Evolutionary conservation across 92 coral and sea anemone genomes (phyloP).

Genomic region (Anthopleura xanthogrammica): DNA sequence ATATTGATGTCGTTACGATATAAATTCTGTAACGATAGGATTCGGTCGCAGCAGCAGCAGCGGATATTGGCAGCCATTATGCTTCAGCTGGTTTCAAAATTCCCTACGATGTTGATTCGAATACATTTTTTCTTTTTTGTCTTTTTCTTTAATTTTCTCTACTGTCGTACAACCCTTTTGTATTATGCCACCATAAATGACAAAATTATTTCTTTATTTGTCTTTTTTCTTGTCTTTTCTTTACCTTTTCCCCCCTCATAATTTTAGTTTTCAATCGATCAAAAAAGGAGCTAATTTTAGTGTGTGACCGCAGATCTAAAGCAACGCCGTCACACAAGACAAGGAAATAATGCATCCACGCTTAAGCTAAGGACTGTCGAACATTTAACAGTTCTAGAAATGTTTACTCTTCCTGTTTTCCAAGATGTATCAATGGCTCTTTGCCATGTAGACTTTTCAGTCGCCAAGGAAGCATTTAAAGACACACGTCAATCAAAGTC

Average conservation of each 20-base stretch:
- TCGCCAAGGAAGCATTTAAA: background rate
- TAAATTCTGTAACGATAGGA: constrained; percentile 9
- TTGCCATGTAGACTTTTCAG: background rate
- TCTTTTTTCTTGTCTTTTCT: no score
- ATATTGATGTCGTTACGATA: background rate
- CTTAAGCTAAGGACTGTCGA: background rate
- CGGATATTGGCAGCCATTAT: constrained; percentile 1
- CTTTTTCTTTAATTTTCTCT: no score
- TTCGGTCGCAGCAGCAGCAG: background rate
- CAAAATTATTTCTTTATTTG: no score
- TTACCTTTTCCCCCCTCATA: no score
- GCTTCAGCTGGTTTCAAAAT: constrained; percentile 1
- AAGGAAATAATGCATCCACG: no score
- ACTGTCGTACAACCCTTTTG: no score
- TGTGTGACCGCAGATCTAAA: background rate
- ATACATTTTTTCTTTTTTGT: background rate
- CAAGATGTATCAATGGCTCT: background rate
- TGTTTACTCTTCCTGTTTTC: constrained; percentile 1
- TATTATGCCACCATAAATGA: no score
- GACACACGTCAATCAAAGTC: background rate
- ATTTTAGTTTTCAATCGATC: background rate
- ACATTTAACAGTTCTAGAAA: background rate
- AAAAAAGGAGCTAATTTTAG: background rate
- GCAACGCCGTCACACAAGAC: background rate
- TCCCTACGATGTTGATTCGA: background rate